These are phyloP conservation scores for Adela reaumurella DNA, from an alignment of 2,888 invertebrate species.

Conservation along the genomic window DNA sequence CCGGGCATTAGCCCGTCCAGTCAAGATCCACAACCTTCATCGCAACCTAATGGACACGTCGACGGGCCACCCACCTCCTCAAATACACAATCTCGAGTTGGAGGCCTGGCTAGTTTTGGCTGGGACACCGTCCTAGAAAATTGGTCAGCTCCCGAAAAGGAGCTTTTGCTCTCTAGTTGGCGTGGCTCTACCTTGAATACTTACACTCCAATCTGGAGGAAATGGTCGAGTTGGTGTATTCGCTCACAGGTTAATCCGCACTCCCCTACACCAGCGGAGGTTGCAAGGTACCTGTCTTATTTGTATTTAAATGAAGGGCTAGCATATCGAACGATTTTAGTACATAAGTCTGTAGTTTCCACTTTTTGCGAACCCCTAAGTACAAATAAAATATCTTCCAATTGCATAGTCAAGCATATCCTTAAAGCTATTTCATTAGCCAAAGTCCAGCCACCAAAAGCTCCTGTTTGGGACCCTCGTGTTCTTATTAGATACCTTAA, in stretches of 20 bases:
- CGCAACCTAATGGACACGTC: slow-evolving; percentile 2
- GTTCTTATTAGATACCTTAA: not conserved
- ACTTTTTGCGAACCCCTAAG: not conserved
- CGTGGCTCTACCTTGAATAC: slow-evolving; percentile 1
- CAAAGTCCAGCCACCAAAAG: not conserved
- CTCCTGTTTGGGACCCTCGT: slow-evolving; percentile 3
- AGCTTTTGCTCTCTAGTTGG: not conserved
- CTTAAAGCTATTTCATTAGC: not conserved
- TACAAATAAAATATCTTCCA: not conserved
- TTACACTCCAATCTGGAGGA: slow-evolving; percentile 1
- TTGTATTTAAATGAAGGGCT: not conserved
- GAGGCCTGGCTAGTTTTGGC: slow-evolving; percentile 4
- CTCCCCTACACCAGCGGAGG: not conserved
- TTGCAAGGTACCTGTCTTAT: slow-evolving; percentile 1
- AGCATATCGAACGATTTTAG: not conserved
- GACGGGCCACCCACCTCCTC: slow-evolving; percentile 3
- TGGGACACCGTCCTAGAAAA: not conserved
- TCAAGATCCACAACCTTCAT: slow-evolving; percentile 4
- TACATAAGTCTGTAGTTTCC: slow-evolving; percentile 1
- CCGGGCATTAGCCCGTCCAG: slow-evolving; percentile 7
- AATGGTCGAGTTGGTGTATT: not conserved
- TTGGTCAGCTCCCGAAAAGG: slow-evolving; percentile 1
- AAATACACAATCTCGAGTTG: not conserved
- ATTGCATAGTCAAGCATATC: not conserved
- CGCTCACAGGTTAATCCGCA: not conserved